These are phyloP conservation scores for Protosalanx chinensis DNA, from an alignment of 2,797 vertebrate species.

Conservation along the genomic window DNA sequence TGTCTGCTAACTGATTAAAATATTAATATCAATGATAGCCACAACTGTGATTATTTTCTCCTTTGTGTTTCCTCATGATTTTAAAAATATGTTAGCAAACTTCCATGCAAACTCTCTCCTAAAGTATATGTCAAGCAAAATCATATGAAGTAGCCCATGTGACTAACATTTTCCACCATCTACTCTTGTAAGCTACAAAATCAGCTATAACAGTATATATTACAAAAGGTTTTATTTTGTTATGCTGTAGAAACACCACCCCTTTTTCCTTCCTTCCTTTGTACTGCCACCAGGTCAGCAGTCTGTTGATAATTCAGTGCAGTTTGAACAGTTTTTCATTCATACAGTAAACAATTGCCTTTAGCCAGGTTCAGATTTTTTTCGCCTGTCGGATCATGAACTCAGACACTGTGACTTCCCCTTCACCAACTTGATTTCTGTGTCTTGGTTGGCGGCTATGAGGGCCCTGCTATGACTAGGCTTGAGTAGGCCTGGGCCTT, in stretches of 20 bases:
- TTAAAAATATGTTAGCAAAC: not conserved
- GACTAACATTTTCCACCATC: constrained; percentile 3
- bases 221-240: not conserved
- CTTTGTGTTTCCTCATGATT: no score
- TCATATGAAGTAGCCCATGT: constrained; percentile 3
- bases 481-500: constrained; percentile 35
- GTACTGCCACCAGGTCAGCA: constrained; percentile 6
- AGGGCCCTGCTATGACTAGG: constrained; percentile 40
- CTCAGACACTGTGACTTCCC: constrained; percentile 51
- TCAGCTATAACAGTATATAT: constrained; percentile 33
- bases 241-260: not conserved
- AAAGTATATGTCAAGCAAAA: not conserved
- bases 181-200: constrained; percentile 30
- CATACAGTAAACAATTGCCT: constrained; percentile 56
- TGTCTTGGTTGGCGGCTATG: constrained; percentile 19
- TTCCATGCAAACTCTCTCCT: not conserved
- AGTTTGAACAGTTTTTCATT: constrained; percentile 42
- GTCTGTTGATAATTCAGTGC: constrained; percentile 31
- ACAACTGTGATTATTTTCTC: not conserved
- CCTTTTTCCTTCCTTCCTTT: constrained; percentile 19
- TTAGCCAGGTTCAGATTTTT: constrained; percentile 51
- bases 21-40: not conserved
- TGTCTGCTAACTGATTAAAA: no score
- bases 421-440: constrained; percentile 50
- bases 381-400: constrained; percentile 54